Conservation (phyloP, 2,888 invertebrate species). For the Chrysolina americana region DNA sequence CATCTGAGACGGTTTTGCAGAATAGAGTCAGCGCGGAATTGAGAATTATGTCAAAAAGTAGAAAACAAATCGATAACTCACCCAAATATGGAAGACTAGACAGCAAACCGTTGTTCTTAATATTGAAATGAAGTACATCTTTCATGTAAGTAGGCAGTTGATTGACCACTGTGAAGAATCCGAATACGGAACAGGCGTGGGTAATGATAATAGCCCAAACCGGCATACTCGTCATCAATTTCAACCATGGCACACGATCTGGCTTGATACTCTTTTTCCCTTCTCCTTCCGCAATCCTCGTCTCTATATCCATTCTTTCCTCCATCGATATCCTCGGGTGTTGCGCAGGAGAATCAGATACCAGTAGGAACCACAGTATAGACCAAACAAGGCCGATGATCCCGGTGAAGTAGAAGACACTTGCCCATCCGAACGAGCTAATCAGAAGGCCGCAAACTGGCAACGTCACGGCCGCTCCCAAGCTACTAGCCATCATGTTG, state of each 20-base stretch:
- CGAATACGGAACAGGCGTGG: constrained; percentile 88
- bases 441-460: constrained; percentile 83
- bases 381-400: constrained; percentile 86
- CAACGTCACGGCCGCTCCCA: constrained; percentile 93
- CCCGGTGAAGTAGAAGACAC: constrained; percentile 90
- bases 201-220: constrained; percentile 91
- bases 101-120: constrained; percentile 88
- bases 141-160: constrained; percentile 91
- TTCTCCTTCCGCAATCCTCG: constrained; percentile 73
- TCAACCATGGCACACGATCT: constrained; percentile 81
- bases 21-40: no score
- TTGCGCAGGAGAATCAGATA: constrained; percentile 85
- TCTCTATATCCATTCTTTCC: constrained; percentile 79
- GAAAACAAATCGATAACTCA: constrained; percentile 53
- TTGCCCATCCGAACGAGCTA: constrained; percentile 87
- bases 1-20: no score
- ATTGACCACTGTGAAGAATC: constrained; percentile 90
- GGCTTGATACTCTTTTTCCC: constrained; percentile 64
- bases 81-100: constrained; percentile 90
- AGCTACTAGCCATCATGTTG: constrained; percentile 92
- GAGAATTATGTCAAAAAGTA: not conserved
- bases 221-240: constrained; percentile 79
- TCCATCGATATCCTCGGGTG: constrained; percentile 86
- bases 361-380: constrained; percentile 83
- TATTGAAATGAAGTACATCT: constrained; percentile 82